Evolutionary conservation across 2,797 vertebrate species (phyloP).

Genomic region (Dromococcyx pavoninus): DNA sequence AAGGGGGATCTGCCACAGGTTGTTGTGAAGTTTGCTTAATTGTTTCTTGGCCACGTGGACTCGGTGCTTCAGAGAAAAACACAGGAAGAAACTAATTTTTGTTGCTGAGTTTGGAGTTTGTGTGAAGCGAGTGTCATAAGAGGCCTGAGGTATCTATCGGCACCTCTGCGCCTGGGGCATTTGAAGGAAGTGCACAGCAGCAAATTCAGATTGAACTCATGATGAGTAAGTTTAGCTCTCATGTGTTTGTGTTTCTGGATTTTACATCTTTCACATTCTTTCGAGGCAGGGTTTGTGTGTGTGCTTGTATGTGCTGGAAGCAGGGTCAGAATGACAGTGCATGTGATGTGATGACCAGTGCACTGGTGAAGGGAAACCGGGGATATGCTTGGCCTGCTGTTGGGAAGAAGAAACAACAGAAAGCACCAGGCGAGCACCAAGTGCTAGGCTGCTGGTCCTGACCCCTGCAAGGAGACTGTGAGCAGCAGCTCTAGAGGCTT

Average conservation of each 20-base stretch:
- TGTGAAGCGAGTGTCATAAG: background rate
- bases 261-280: conserved; percentile 36
- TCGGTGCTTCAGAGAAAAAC: background rate
- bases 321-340: background rate
- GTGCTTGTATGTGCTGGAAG: conserved; percentile 41
- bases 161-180: background rate
- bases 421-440: background rate
- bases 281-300: background rate
- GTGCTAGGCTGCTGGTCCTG: background rate
- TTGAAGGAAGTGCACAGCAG: background rate
- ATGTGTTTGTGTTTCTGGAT: conserved; percentile 16
- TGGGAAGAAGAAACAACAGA: background rate
- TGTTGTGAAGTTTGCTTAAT: background rate
- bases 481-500: background rate
- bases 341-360: background rate
- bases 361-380: fast-evolving
- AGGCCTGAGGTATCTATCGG: background rate
- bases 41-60: background rate
- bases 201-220: background rate
- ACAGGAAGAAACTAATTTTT: background rate
- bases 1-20: background rate
- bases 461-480: fast-evolving
- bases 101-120: background rate
- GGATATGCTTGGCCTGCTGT: background rate
- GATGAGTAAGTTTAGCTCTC: background rate